phyloP scores from a whole-genome alignment of 1,140 invertebrate genomes.

The Leptopilina boulardi region DNA sequence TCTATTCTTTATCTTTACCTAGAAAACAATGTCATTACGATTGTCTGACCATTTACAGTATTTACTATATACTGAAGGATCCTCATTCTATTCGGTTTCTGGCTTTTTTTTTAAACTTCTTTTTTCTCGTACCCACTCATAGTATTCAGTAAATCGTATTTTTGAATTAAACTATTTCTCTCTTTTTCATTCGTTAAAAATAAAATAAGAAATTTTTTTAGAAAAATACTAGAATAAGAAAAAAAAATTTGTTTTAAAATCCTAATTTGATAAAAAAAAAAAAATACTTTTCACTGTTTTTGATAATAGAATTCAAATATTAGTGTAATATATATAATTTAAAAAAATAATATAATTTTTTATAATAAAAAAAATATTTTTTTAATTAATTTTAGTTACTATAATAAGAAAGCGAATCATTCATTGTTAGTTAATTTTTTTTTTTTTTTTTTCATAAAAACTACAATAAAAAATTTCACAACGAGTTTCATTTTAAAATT shows the following conservation, averaged over 20 bases:
- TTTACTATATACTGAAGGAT: conserved; percentile 1
- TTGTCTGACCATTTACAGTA: neutral
- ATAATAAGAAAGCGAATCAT: neutral
- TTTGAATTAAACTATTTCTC: neutral
- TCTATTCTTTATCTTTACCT: neutral
- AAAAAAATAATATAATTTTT: too few relatives aligned
- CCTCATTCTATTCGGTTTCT: neutral
- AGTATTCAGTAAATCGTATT: conserved; percentile 8
- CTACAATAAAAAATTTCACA: neutral
- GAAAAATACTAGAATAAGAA: conserved; percentile 19
- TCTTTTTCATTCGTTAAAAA: neutral
- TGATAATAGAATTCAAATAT: too few relatives aligned
- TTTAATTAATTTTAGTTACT: too few relatives aligned
- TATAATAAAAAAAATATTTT: too few relatives aligned
- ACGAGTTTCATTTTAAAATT: conserved; percentile 3
- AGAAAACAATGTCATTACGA: neutral
- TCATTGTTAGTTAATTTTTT: neutral
- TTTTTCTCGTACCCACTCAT: neutral
- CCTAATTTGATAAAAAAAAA: too few relatives aligned
- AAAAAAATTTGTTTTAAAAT: too few relatives aligned
- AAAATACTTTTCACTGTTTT: too few relatives aligned
- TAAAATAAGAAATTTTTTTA: neutral
- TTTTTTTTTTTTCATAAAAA: neutral
- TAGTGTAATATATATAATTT: too few relatives aligned
- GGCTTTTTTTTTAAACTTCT: neutral